Conservation (phyloP, 2,888 invertebrate genomes). For the Drosophila subsilvestris region DNA sequence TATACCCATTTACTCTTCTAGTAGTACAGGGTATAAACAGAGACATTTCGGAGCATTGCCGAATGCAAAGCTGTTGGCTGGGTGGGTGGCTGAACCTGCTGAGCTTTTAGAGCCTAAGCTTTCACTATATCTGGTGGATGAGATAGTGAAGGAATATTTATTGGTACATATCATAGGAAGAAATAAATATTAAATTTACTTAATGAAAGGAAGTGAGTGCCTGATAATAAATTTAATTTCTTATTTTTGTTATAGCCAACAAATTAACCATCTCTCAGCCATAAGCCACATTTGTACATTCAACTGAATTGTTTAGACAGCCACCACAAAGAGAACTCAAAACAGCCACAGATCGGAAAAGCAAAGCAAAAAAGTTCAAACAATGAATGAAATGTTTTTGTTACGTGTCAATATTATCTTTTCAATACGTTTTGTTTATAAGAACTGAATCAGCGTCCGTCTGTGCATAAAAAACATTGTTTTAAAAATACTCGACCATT, state of each 20-base stretch:
- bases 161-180: background rate
- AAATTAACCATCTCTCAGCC: conserved; percentile 21
- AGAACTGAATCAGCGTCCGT: conserved; percentile 41
- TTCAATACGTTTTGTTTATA: conserved; percentile 63
- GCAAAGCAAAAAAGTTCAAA: conserved; percentile 50
- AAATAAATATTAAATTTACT: background rate
- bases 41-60: background rate
- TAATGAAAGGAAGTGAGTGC: conserved; percentile 20
- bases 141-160: background rate
- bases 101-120: conserved; percentile 13
- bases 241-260: conserved; percentile 9
- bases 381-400: conserved; percentile 77
- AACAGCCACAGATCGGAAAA: conserved; percentile 16
- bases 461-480: conserved; percentile 66
- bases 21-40: background rate
- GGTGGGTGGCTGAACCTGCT: conserved; percentile 22
- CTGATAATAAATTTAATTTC: background rate
- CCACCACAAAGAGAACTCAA: conserved; percentile 12
- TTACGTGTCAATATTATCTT: conserved; percentile 70
- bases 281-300: conserved; percentile 18
- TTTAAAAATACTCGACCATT: conserved; percentile 58
- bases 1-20: too few species aligned
- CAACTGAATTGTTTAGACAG: conserved; percentile 41
- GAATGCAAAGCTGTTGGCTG: conserved; percentile 21
- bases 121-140: background rate